Conservation (phyloP, 2,113 vertebrate species). For the Ptyas mucosa region DNA sequence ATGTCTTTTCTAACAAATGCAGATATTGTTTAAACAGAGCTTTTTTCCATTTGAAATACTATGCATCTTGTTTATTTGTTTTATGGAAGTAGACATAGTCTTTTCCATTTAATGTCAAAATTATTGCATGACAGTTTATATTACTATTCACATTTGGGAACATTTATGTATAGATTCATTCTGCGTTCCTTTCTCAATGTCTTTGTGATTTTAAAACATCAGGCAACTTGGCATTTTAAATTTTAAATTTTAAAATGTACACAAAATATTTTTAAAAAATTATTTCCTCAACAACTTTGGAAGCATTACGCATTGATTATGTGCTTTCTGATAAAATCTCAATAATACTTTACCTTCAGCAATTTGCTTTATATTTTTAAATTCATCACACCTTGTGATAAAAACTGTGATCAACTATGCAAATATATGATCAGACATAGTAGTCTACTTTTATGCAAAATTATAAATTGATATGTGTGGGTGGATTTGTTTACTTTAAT, state of each 20-base stretch:
- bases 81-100: background rate
- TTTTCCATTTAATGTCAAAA: background rate
- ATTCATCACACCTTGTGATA: background rate
- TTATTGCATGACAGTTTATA: background rate
- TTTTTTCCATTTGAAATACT: background rate
- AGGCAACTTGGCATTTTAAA: background rate
- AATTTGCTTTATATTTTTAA: background rate
- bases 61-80: background rate
- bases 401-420: background rate
- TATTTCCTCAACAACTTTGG: background rate
- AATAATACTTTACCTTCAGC: background rate
- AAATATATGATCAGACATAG: background rate
- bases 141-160: background rate
- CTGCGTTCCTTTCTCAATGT: rapidly evolving
- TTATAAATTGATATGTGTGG: background rate
- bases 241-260: background rate
- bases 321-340: background rate
- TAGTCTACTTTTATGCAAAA: background rate
- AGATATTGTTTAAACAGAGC: background rate
- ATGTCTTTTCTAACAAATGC: background rate
- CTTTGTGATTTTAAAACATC: background rate
- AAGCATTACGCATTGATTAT: background rate
- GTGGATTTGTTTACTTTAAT: background rate
- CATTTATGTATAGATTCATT: background rate
- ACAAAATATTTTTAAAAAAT: background rate